Percentiles rank a stretch among this genome's conserved stretches.
Conservation (phyloP, 2,888 invertebrate genomes). For the Silvanus unidentatus region DNA sequence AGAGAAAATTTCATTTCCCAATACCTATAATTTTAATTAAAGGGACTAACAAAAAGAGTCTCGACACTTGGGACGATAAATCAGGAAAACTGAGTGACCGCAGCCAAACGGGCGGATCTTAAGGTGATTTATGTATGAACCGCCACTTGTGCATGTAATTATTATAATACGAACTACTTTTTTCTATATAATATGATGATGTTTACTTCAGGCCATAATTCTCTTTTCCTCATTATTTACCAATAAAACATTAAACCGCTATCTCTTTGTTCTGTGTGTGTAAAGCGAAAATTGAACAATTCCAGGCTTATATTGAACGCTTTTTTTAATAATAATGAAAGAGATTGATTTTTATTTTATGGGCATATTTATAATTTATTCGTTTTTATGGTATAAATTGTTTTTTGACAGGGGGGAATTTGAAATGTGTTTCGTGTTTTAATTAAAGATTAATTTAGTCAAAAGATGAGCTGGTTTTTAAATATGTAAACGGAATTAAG, state of each 20-base stretch:
- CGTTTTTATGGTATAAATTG: too few species aligned
- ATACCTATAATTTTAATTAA: too few species aligned
- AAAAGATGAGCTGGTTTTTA: too few species aligned
- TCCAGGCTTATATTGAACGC: too few species aligned
- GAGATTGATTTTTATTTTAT: slow-evolving; percentile 3
- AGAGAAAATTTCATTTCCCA: too few species aligned
- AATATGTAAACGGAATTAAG: too few species aligned
- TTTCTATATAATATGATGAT: slow-evolving; percentile 22
- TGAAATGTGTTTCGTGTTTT: too few species aligned
- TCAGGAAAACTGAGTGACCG: slow-evolving; percentile 45
- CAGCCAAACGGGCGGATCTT: slow-evolving; percentile 41
- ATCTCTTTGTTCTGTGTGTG: slow-evolving; percentile 2
- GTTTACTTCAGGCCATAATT: slow-evolving; percentile 35
- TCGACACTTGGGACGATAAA: slow-evolving; percentile 44
- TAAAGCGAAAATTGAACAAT: too few species aligned
- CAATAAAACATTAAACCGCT: not conserved
- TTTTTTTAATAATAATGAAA: slow-evolving; percentile 3
- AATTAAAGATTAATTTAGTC: too few species aligned
- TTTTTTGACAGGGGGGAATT: too few species aligned
- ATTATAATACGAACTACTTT: slow-evolving; percentile 45
- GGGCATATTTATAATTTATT: too few species aligned
- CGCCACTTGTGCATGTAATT: slow-evolving; percentile 46
- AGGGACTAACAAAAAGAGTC: slow-evolving; percentile 5
- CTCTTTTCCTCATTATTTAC: slow-evolving; percentile 21
- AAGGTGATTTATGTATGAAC: slow-evolving; percentile 44